Base-by-base conservation (phyloP, 92 coral and sea anemone species). In the Scolanthus callimorphus region DNA sequence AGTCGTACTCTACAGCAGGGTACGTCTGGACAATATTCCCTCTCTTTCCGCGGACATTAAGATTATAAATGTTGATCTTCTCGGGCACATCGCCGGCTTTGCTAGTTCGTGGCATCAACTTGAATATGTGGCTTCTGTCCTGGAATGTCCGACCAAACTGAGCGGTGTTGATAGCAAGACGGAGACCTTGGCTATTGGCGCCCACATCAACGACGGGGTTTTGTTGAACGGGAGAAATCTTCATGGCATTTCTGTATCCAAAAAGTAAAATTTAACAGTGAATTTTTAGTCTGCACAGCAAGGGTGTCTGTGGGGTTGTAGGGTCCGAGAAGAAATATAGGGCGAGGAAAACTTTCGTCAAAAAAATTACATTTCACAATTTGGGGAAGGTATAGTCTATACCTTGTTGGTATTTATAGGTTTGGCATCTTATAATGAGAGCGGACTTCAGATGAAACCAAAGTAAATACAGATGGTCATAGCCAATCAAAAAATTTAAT, bases 1-100 rank as follows among this genome's bases (percentile, higher is more conserved):
- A 92, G 65, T 92, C 98, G 62, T 92, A 92, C 53, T 92, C 98
- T 1, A 92, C 98, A 11, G 98, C 98, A 11, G 98, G 98, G 55
- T 77, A 82, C 4, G 67, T 67, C 72, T 92, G 98, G 12, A 92
- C 98, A 25, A 92, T 89, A 70, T 89, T 92, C 12, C 98, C 96
- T 58, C 96, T 71, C 73, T 92, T 92, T 49, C 98, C 98, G 4
- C 96, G 96, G 27, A 92, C 90, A 51, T 92, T 92, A 69, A 92
- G 29, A 69, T 92, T 92, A 19, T 73, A 65, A 45, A 92, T 84
- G 63, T 73, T 57, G 39, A 69, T 63, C 60, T 80, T 60, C 21
- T 80, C 65, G 3, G 94, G 77, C 20, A 84, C 80, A 2, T 15
- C 13, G 27, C 31, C 12, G 2, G 30, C 55, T 10, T 23, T 17